Percentiles rank a stretch among this genome's conserved stretches.
Evolutionary conservation across 2,888 invertebrate species (phyloP).

Genomic region (Anthrax anthrax): DNA sequence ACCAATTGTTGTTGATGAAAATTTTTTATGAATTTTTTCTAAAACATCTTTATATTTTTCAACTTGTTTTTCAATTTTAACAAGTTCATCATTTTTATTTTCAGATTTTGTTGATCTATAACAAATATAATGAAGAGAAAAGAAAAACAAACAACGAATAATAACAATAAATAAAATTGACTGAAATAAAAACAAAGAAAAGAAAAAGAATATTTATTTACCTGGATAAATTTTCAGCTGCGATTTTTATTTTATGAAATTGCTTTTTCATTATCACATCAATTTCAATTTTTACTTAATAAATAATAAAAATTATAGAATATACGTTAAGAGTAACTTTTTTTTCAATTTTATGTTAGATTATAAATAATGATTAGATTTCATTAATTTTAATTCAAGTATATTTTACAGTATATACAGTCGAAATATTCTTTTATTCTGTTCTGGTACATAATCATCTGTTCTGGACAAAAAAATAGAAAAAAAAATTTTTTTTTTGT

Average conservation of each 20-base stretch:
- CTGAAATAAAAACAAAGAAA: background rate
- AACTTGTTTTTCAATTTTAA: constrained; percentile 29
- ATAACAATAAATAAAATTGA: background rate
- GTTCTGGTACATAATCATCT: too few relatives aligned
- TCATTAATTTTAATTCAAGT: too few relatives aligned
- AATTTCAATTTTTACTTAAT: too few relatives aligned
- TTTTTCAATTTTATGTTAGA: too few relatives aligned
- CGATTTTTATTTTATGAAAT: constrained; percentile 34
- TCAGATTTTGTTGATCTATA: constrained; percentile 15
- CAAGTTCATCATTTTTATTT: constrained; percentile 29
- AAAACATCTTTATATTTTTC: constrained; percentile 33
- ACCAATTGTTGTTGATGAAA: constrained; percentile 14
- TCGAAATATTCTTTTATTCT: too few relatives aligned
- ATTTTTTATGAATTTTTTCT: constrained; percentile 34
- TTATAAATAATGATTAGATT: too few relatives aligned
- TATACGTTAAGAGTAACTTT: too few relatives aligned
- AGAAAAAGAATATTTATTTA: constrained; percentile 13
- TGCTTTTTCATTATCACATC: constrained; percentile 29
- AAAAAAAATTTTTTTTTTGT: too few relatives aligned
- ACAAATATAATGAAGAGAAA: background rate
- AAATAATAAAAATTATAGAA: too few relatives aligned
- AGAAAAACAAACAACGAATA: too few relatives aligned
- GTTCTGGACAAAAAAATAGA: too few relatives aligned
- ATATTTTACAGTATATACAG: too few relatives aligned
- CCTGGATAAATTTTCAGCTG: constrained; percentile 34